These are phyloP conservation scores for Achroia grisella DNA, from an alignment of 1,140 invertebrate species.

Conservation along the genomic window DNA sequence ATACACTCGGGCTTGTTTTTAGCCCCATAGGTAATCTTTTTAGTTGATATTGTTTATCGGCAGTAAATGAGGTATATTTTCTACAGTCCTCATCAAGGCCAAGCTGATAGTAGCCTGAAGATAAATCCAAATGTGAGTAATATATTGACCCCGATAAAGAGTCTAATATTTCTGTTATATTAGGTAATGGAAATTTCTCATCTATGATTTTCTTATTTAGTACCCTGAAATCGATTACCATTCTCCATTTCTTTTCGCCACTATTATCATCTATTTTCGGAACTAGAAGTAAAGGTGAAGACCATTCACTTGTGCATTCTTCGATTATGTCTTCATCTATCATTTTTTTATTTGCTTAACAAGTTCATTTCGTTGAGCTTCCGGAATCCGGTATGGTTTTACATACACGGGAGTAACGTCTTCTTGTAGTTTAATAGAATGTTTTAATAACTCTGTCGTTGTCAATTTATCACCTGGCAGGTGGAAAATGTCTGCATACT, in stretches of 20 bases:
- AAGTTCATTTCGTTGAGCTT: conserved; percentile 2
- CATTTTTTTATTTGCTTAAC: conserved; percentile 9
- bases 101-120: conserved; percentile 11
- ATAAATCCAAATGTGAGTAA: conserved; percentile 17
- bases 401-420: background rate
- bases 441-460: background rate
- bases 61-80: conserved; percentile 16
- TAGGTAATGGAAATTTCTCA: conserved; percentile 14
- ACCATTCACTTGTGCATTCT: conserved; percentile 10
- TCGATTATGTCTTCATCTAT: conserved; percentile 9
- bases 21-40: conserved; percentile 18
- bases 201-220: conserved; percentile 15
- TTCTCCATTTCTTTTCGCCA: conserved; percentile 11
- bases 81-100: conserved; percentile 7
- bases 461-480: conserved; percentile 10
- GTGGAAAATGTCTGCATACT: conserved; percentile 12
- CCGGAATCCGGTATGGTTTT: conserved; percentile 10
- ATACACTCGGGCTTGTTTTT: conserved; percentile 18
- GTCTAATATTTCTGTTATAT: conserved; percentile 19
- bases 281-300: conserved; percentile 15
- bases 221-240: conserved; percentile 18
- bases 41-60: conserved; percentile 21
- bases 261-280: conserved; percentile 10
- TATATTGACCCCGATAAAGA: conserved; percentile 16
- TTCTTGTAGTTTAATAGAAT: conserved; percentile 4